These are phyloP conservation scores for Staurois parvus DNA, from an alignment of 2,797 vertebrate genomes.

Conservation along the genomic window DNA sequence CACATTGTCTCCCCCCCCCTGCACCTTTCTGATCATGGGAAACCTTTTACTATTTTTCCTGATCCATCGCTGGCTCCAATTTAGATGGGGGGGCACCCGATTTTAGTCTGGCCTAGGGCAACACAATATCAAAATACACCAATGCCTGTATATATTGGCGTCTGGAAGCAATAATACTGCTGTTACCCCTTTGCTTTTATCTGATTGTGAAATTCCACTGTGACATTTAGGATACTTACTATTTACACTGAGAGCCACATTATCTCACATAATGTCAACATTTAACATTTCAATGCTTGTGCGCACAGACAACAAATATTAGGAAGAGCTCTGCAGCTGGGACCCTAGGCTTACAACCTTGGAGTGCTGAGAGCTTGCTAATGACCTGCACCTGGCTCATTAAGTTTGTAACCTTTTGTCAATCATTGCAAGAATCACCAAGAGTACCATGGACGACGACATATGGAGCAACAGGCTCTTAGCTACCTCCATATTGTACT, in stretches of 20 bases:
- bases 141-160: not conserved
- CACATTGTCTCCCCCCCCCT: too few species aligned
- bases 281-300: not conserved
- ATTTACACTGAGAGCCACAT: conserved; percentile 1
- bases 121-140: too few species aligned
- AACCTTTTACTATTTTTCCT: too few species aligned
- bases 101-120: too few species aligned
- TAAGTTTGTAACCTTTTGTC: conserved; percentile 45
- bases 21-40: too few species aligned
- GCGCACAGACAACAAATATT: not conserved
- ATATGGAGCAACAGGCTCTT: conserved; percentile 23
- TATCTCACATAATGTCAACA: not conserved
- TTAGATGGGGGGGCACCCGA: too few species aligned
- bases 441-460: conserved; percentile 30
- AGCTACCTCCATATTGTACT: conserved; percentile 28
- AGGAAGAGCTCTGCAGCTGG: conserved; percentile 11
- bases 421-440: conserved; percentile 19
- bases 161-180: conserved; percentile 14
- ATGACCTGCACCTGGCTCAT: conserved; percentile 51
- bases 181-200: not conserved
- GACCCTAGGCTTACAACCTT: not conserved
- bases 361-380: conserved; percentile 20
- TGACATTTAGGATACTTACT: not conserved
- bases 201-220: not conserved
- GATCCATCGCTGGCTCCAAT: too few species aligned